Evolutionary conservation across 1,140 invertebrate genomes (phyloP), one percentile per base, ranked within the genome.

Genomic region (Papilio polytes): DNA sequence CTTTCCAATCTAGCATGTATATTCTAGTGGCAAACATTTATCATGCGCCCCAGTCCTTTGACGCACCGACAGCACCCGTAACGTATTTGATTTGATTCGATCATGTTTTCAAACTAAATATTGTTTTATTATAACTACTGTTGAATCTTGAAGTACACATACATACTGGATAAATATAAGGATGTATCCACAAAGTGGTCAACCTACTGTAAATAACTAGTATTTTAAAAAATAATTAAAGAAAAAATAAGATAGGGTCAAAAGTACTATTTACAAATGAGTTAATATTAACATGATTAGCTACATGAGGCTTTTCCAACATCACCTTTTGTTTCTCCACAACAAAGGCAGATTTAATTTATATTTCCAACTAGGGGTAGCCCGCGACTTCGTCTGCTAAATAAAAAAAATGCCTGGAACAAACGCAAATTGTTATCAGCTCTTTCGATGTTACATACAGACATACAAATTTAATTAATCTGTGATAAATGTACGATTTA

Each of bases 1-100:
- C 63, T 70, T 10, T 26, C 26, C 63, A 70, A 70, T 70, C 63
- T 70, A 36, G 22, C 63, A 31, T 31, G 63, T 70, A 70, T 70
- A 70, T 70, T 70, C 63, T 36, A 70, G 63, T 70, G 26, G 63
- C 63, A 70, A 70, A 70, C 63, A 70, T 26, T 31, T 70, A 70
- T 31, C 63, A 66, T 70, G 31, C 26, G 26, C 22, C 22, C 26
- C 7, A 70, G 63, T 70, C 63, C 63, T 70, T 70, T 70, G 63
- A 70, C 63, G 63, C 63, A 70, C 63, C 63, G 63, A 31, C 63
- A 31, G 63, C 26, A 3, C n/a, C 53, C 63, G 63, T 15, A 31
- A 70, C 63, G 63, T 70, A 70, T 70, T 70, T 70, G 22, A 36
- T 70, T 70, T 70, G 63, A 70, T 70, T 13, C 63, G 13, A 70